Evolutionary conservation across 2,113 vertebrate species (phyloP).

Genomic region (Tachysurus vachellii): DNA sequence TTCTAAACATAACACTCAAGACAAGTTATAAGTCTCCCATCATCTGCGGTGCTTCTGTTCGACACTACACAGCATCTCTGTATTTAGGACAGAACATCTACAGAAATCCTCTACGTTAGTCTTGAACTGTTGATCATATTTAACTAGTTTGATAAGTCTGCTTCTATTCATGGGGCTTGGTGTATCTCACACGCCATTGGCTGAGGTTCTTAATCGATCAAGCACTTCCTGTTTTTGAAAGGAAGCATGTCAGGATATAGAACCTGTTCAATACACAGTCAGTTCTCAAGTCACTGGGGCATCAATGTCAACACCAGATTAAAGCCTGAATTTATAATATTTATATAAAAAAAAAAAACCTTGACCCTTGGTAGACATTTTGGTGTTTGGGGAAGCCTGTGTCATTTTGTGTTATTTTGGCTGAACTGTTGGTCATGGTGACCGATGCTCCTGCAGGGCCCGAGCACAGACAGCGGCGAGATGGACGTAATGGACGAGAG

Average conservation of each 20-base stretch:
- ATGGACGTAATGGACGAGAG: conserved; percentile 54
- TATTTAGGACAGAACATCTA: not conserved
- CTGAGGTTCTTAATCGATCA: not conserved
- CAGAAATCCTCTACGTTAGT: not conserved
- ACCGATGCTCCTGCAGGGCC: conserved; percentile 45
- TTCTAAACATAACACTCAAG: not conserved
- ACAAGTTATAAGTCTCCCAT: not conserved
- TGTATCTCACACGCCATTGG: not conserved
- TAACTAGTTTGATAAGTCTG: not conserved
- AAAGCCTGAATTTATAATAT: not conserved
- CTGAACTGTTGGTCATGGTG: not conserved
- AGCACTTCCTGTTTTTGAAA: not conserved
- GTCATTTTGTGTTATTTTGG: not conserved
- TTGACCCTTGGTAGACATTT: not conserved
- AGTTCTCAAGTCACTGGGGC: not conserved
- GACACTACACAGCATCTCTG: too few relatives aligned
- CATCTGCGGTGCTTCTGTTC: too few relatives aligned
- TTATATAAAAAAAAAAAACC: not conserved
- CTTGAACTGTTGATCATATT: not conserved
- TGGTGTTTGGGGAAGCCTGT: not conserved
- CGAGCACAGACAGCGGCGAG: conserved; percentile 48
- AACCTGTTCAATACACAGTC: not conserved
- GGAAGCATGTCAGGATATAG: not conserved
- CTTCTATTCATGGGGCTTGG: not conserved
- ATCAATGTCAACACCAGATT: not conserved